Evolutionary conservation across 2,113 vertebrate species (phyloP), one percentile per base, ranked within the genome.

Genomic region (Ptilorrhoa leucosticta): DNA sequence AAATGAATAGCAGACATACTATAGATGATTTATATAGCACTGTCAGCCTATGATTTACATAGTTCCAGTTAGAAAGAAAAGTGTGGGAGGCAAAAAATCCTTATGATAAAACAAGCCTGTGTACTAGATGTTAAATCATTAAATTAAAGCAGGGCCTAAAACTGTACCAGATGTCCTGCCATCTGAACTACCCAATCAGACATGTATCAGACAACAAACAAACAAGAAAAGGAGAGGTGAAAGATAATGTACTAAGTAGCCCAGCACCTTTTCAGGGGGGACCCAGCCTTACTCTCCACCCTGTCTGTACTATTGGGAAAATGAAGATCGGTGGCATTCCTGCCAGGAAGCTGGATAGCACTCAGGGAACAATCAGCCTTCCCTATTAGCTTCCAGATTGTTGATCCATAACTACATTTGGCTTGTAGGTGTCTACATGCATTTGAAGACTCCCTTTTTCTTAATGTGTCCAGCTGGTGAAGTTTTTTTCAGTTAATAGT

Each of bases 31-130:
- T 95, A 75, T 84, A 70, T 87, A 94, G 82, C 89, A 85, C 78
- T 10, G 10, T 22, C 71, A 83, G 83, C 57, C 92, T 90, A 31
- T 80, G 80, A 86, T 94, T 93, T 96, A 47, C 86, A 80, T 86
- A 61, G 61, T 73, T 96, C 77, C 77, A 91, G 71, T 94, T 81
- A 93, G 78, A 89, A 87, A 69, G 80, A 79, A 61, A 88, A 89
- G 69, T 2, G 39, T 86, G 84, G 83, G 89, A 94, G 78, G 60
- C 51, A 92, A 56, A 95, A 75, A 63, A 93, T 22, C 87, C 44
- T 68, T 90, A 27, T 83, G 72, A 31, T 89, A 94, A 92, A 90
- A 68, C 69, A 90, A 90, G 72, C 39, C 40, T 68, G 50, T 82
- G 30, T 90, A 72, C 77, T 93, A 40, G 72, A 40, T 96, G 47